Evolutionary conservation across 2,888 invertebrate genomes (phyloP), one percentile per base, ranked within the genome.

Genomic region (Lagria hirta): DNA sequence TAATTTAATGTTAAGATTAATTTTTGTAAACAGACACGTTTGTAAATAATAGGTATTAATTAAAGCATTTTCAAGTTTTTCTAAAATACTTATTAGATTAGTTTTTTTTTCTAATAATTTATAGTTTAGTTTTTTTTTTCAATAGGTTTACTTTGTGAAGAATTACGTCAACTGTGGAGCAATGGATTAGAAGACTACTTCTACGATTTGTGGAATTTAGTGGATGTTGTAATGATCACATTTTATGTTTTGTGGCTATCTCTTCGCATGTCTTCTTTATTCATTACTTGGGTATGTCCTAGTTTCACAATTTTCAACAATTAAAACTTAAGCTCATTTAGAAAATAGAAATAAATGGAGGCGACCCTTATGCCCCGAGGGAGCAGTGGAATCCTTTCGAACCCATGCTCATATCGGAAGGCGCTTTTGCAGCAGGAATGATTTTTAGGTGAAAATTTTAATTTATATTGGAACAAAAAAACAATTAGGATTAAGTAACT

Each of bases 181-280:
- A 89, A 88, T 37, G 98, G 98, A 0, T 72, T 97, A 4, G 73
- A 85, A 56, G 95, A 96, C 55, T 99, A 99, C 68, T 81, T 92
- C 26, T 86, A 86, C 54, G 97, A 99, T 71, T 80, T 98, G 52
- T 99, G 98, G 98, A 98, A 99, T 68, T 92, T 98, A 48, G 88
- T 98, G 3, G 98, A 98, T 72, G 97, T 97, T 68, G 88, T 96
- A 60, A 97, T 97, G 4, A 97, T 98, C 69, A 83, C 89, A 58
- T 88, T 98, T 61, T 99, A 98, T 68, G 87, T 97, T 12, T 86
- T 91, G 23, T 98, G 98, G 82, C 84, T 97, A 53, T 82, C 87
- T 40, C 78, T 98, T 55, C 76, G 98, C 51, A 78, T 90, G 37
- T 87, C 94, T 0, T 86, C 98, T 7, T 95, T 90, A 82, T 83